These are phyloP conservation scores for Pyrrhosoma nymphula DNA, from an alignment of 2,888 invertebrate species.

Conservation along the genomic window DNA sequence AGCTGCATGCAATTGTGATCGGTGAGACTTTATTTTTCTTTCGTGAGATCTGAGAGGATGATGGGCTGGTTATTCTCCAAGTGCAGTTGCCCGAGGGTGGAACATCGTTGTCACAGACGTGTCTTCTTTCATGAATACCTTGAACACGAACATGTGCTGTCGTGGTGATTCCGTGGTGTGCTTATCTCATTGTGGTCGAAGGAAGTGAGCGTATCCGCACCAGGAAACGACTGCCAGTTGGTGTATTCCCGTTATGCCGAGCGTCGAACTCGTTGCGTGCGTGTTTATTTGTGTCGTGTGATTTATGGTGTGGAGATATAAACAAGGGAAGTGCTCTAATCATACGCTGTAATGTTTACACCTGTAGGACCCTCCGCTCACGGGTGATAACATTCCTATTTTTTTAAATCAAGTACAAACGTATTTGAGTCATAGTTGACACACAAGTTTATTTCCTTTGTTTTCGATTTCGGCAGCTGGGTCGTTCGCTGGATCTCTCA, in stretches of 20 bases:
- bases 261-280: neutral
- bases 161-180: conserved; percentile 14
- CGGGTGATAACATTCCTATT: neutral
- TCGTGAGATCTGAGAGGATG: neutral
- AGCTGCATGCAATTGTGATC: neutral
- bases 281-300: neutral
- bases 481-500: neutral
- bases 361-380: neutral
- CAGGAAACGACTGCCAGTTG: neutral
- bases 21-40: neutral
- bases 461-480: neutral
- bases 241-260: neutral
- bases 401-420: neutral
- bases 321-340: neutral
- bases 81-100: conserved; percentile 10
- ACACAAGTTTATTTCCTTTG: neutral
- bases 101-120: conserved; percentile 32
- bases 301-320: neutral
- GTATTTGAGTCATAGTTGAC: neutral
- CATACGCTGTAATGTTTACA: neutral
- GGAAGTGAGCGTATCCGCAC: neutral
- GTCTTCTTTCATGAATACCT: conserved; percentile 7
- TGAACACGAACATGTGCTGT: conserved; percentile 52
- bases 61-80: neutral
- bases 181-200: neutral